Evolutionary conservation across 2,113 vertebrate species (phyloP).

Genomic region (Lepisosteus osseus): DNA sequence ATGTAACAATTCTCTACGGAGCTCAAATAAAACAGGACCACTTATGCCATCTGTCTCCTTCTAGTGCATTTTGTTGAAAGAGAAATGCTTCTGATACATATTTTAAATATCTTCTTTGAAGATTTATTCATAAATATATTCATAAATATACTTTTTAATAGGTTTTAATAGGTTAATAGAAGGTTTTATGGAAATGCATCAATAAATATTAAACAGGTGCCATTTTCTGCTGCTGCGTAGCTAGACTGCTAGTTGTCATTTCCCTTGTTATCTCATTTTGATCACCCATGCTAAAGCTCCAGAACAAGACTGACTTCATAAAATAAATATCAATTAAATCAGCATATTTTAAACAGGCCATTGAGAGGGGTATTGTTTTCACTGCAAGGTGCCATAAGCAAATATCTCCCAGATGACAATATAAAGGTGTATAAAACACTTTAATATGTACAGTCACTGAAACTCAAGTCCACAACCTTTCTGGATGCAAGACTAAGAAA

Average conservation of each 20-base stretch:
- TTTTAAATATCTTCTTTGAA: too few species aligned
- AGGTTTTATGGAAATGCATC: too few species aligned
- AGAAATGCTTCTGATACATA: too few species aligned
- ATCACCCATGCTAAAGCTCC: not conserved
- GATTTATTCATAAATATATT: too few species aligned
- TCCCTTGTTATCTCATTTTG: not conserved
- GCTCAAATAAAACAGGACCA: not conserved
- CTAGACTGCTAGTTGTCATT: not conserved
- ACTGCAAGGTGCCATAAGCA: constrained; percentile 30
- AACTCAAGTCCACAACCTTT: constrained; percentile 38
- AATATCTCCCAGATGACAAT: constrained; percentile 23
- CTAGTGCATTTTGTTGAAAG: too few species aligned
- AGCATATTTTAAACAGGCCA: constrained; percentile 20
- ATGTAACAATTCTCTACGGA: not conserved
- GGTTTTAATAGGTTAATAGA: too few species aligned
- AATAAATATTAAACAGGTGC: too few species aligned
- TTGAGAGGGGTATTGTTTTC: constrained; percentile 24
- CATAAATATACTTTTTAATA: too few species aligned
- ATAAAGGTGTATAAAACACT: constrained; percentile 43
- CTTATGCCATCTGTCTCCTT: not conserved
- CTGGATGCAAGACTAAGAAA: constrained; percentile 37
- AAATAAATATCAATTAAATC: not conserved
- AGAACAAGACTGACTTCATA: not conserved
- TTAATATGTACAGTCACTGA: constrained; percentile 45
- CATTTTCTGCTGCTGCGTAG: too few species aligned